phyloP scores from a whole-genome alignment of 2,113 vertebrate species.

The Misgurnus anguillicaudatus region DNA sequence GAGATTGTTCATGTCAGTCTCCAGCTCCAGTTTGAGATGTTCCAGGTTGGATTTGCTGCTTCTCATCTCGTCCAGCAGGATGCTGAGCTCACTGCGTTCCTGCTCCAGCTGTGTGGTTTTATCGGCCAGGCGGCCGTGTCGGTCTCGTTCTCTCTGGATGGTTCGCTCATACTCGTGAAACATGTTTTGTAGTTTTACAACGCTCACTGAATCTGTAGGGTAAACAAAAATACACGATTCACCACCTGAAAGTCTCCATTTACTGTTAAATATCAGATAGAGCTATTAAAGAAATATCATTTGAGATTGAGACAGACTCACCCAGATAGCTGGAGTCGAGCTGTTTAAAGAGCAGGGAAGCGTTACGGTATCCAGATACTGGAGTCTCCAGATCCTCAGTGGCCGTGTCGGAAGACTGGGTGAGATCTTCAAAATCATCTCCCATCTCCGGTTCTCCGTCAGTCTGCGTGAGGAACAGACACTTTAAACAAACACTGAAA shows the following conservation, averaged over 20 bases:
- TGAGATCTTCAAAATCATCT: constrained; percentile 82
- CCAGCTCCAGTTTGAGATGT: constrained; percentile 78
- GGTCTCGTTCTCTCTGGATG: constrained; percentile 77
- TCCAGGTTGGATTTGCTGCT: constrained; percentile 77
- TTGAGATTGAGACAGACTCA: constrained; percentile 54
- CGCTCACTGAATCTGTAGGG: constrained; percentile 77
- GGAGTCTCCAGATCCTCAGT: constrained; percentile 79
- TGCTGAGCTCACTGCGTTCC: constrained; percentile 70
- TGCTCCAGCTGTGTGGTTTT: constrained; percentile 79
- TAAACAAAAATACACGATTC: constrained; percentile 24
- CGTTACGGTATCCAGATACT: constrained; percentile 71
- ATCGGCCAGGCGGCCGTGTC: constrained; percentile 71
- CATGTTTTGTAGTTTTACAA: constrained; percentile 84
- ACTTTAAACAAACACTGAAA: neutral
- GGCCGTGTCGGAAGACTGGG: constrained; percentile 82
- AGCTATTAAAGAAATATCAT: neutral
- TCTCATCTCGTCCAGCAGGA: constrained; percentile 75
- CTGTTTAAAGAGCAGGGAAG: constrained; percentile 81
- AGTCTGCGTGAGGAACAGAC: constrained; percentile 52
- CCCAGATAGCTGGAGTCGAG: constrained; percentile 78
- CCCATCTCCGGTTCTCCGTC: constrained; percentile 62
- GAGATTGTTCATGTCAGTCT: constrained; percentile 79
- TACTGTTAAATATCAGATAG: neutral
- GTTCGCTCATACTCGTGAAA: constrained; percentile 83
- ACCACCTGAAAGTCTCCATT: neutral